These are phyloP conservation scores for Heliconius nattereri DNA, from an alignment of 1,140 invertebrate genomes.

Conservation along the genomic window DNA sequence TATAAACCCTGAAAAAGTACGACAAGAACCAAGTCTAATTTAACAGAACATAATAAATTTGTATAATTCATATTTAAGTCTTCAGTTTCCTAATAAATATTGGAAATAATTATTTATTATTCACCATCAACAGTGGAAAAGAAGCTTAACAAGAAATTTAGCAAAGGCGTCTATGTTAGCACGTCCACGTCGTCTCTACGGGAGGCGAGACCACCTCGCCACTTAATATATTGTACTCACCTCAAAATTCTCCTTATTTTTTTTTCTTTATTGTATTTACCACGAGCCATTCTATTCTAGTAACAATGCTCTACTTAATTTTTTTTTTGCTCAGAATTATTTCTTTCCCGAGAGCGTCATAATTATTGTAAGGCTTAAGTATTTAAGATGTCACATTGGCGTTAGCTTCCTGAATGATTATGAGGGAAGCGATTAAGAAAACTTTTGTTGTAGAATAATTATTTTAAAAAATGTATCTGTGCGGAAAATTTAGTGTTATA, in stretches of 20 bases:
- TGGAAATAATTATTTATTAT: not conserved
- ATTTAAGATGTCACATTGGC: constrained; percentile 12
- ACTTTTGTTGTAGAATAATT: not conserved
- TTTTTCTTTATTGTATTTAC: constrained; percentile 48
- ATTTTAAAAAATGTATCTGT: too few species aligned
- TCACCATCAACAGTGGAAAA: constrained; percentile 34
- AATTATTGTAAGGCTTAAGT: constrained; percentile 10
- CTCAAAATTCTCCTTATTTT: constrained; percentile 16
- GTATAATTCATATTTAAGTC: not conserved
- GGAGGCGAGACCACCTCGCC: constrained; percentile 59
- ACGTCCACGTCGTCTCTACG: constrained; percentile 64
- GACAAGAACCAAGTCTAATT: not conserved
- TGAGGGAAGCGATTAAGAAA: not conserved
- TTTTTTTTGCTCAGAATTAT: constrained; percentile 30
- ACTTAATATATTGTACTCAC: constrained; percentile 40
- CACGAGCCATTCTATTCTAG: constrained; percentile 45
- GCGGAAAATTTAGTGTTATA: too few species aligned
- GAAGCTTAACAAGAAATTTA: constrained; percentile 59
- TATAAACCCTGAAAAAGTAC: not conserved
- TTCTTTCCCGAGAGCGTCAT: constrained; percentile 19
- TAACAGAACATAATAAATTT: not conserved
- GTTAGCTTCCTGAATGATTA: constrained; percentile 6
- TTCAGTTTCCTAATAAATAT: not conserved
- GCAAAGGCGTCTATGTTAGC: constrained; percentile 65
- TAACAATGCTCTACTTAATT: constrained; percentile 46